Evolutionary conservation across 2,888 invertebrate genomes (phyloP), one percentile per base, ranked within the genome.

Genomic region (Agonopterix subpropinquella): DNA sequence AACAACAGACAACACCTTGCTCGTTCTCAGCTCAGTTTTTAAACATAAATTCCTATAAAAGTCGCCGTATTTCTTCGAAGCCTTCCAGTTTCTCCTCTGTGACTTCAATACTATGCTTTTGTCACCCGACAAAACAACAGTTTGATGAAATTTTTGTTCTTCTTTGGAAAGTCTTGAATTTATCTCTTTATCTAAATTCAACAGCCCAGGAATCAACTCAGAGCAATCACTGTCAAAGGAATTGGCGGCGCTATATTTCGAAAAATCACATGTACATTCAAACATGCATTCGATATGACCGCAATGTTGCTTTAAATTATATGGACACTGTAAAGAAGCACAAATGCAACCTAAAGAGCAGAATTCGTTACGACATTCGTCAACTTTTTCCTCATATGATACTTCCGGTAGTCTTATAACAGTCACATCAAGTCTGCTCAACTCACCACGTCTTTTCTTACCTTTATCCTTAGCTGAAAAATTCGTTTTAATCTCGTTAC

Each of bases 71-170:
- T 90, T 91, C 67, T 90, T 91, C 4, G 93, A 91, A 1, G 87
- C 70, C 74, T 92, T 92, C 43, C 89, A 89, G 57, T 89, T 89
- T 58, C 93, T 77, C 63, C 83, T 90, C 47, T 89, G 79, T 5
- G 86, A 77, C 53, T 92, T 92, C 35, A 93, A 83, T 8, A 93
- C 73, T 58, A 93, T 89, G 45, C 92, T 92, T 72, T 92, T 91
- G 61, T 92, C 90, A 28, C 90, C 91, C 8, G 91, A 90, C 42
- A 92, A 77, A 48, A 94, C 91, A 18, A 94, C 89, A 4, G 94
- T 94, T 61, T 93, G 92, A 11, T 92, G 92, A 73, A 94, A 94
- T 64, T 93, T 93, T 69, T 91, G 90, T 70, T 94, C 93, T 63
- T 92, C 92, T 70, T 91, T 92, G 0, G 93, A 91, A 53, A 94